These are phyloP conservation scores for Sterrhoptilus dennistouni DNA, from an alignment of 2,113 vertebrate genomes.

Conservation along the genomic window DNA sequence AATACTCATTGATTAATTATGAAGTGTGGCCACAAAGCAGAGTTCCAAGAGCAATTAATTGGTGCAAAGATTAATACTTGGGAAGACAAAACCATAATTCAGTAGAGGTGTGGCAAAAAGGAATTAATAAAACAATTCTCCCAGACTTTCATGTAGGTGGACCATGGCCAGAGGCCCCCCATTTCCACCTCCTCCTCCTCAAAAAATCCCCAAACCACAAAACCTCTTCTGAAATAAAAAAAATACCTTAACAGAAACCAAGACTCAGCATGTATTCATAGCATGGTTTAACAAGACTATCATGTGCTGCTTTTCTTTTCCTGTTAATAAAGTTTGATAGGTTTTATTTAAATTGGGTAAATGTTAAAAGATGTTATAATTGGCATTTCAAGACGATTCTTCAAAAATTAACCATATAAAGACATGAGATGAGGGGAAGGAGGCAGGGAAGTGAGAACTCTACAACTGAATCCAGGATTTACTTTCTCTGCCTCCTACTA, in stretches of 20 bases:
- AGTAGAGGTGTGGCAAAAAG: not conserved
- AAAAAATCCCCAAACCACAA: not conserved
- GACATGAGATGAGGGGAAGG: not conserved
- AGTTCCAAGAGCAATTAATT: not conserved
- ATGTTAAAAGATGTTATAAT: not conserved
- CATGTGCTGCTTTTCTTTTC: not conserved
- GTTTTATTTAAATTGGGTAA: not conserved
- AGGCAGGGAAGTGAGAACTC: not conserved
- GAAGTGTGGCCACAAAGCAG: not conserved
- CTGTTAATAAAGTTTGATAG: not conserved
- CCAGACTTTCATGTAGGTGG: not conserved
- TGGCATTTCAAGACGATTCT: not conserved
- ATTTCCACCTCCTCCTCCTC: not conserved
- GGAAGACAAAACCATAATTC: not conserved
- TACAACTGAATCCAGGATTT: not conserved
- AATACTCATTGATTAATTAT: not conserved
- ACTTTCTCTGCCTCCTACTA: not conserved
- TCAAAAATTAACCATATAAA: not conserved
- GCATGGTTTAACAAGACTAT: not conserved
- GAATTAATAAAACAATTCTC: not conserved
- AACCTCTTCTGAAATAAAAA: slow-evolving; percentile 41
- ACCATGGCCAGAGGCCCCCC: not conserved
- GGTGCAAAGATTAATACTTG: not conserved
- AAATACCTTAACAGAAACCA: slow-evolving; percentile 52
- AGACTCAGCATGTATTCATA: slow-evolving; percentile 46